Evolutionary conservation across 2,888 invertebrate species (phyloP).

Genomic region (Alloscopus bannaensis): DNA sequence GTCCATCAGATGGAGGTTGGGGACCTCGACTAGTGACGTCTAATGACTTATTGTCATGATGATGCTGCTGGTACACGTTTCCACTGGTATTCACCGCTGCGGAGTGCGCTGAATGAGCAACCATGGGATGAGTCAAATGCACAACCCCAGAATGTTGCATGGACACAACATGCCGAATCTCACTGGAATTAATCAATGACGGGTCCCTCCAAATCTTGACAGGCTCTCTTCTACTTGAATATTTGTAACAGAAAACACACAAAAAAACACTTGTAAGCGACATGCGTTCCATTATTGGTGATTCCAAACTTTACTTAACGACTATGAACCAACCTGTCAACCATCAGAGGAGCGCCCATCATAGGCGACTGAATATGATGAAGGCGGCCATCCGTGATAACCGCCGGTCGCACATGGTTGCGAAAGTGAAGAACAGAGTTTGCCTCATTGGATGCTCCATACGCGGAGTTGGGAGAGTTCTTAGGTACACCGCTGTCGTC

Average conservation of each 20-base stretch:
- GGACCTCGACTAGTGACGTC: constrained; percentile 52
- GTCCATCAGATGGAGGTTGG: constrained; percentile 30
- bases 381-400: constrained; percentile 57
- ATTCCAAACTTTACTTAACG: too few species aligned
- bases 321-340: constrained; percentile 55
- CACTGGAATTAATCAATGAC: constrained; percentile 77
- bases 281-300: too few species aligned
- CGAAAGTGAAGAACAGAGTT: constrained; percentile 54
- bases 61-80: constrained; percentile 46
- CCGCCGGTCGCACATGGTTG: constrained; percentile 40
- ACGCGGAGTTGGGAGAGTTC: constrained; percentile 37
- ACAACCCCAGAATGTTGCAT: constrained; percentile 79
- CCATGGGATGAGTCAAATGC: constrained; percentile 43
- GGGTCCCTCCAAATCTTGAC: constrained; percentile 80
- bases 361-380: constrained; percentile 43
- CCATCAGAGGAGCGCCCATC: constrained; percentile 46
- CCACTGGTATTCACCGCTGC: constrained; percentile 40
- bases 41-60: constrained; percentile 56
- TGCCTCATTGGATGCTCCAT: constrained; percentile 42
- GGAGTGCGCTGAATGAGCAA: constrained; percentile 74
- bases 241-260: background rate
- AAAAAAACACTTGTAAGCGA: too few species aligned
- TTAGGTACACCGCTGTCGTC: constrained; percentile 54
- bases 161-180: constrained; percentile 80
- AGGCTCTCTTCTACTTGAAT: constrained; percentile 73